These are phyloP conservation scores for Tetrao urogallus DNA, from an alignment of 2,113 vertebrate species.

Conservation along the genomic window DNA sequence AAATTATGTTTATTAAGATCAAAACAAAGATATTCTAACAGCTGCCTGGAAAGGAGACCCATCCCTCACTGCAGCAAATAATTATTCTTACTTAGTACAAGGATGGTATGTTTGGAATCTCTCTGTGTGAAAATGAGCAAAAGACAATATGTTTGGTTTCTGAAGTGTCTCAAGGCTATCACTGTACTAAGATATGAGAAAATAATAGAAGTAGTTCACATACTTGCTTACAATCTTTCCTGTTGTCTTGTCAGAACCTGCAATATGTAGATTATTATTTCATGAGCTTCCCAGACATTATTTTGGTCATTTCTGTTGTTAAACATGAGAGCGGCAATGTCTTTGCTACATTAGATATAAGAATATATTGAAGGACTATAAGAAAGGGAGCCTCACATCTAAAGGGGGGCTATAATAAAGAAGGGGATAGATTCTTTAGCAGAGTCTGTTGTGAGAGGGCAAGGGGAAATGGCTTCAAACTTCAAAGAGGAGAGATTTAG, in stretches of 20 bases:
- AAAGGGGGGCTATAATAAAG: no score
- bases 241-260: neutral
- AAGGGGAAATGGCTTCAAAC: no score
- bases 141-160: neutral
- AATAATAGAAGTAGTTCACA: neutral
- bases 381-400: no score
- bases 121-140: neutral
- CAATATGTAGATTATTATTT: conserved; percentile 6
- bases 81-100: neutral
- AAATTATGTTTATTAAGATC: neutral
- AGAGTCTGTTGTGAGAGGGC: no score
- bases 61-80: neutral
- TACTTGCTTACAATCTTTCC: neutral
- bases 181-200: neutral
- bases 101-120: neutral
- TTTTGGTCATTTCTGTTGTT: neutral
- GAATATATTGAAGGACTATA: conserved; percentile 2
- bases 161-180: neutral
- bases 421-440: no score
- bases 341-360: conserved; percentile 65
- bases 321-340: conserved; percentile 14
- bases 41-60: neutral
- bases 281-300: neutral
- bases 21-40: neutral
- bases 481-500: no score